Conservation (phyloP, 2,797 vertebrate genomes). For the Etheostoma perlongum region DNA sequence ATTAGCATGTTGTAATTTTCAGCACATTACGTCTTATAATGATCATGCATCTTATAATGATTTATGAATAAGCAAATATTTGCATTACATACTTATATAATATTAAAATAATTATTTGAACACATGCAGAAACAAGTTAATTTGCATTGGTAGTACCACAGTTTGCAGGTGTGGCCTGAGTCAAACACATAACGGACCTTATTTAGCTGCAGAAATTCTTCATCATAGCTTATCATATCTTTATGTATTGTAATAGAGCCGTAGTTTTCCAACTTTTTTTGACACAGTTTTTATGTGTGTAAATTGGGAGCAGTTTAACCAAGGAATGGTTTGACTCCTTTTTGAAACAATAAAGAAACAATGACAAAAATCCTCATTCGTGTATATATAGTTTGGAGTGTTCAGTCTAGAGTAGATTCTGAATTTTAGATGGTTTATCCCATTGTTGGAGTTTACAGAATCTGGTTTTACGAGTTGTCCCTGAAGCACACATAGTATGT, state of each 20-base stretch:
- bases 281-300: not conserved
- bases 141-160: not conserved
- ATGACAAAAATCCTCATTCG: not conserved
- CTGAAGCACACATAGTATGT: not conserved
- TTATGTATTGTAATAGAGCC: not conserved
- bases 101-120: not conserved
- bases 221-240: not conserved
- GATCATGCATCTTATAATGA: not conserved
- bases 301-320: not conserved
- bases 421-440: not conserved
- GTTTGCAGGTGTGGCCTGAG: not conserved
- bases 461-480: not conserved
- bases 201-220: not conserved
- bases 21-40: not conserved
- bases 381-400: not conserved
- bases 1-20: not conserved
- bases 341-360: not conserved
- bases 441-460: not conserved
- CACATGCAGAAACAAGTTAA: not conserved
- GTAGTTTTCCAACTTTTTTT: not conserved
- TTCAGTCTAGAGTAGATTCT: not conserved
- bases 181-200: fast-evolving
- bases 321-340: not conserved
- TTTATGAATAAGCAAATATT: not conserved
- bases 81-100: not conserved